Evolutionary conservation across 2,797 vertebrate species (phyloP), one percentile per base, ranked within the genome.

Genomic region (Acanthurus lineatus): DNA sequence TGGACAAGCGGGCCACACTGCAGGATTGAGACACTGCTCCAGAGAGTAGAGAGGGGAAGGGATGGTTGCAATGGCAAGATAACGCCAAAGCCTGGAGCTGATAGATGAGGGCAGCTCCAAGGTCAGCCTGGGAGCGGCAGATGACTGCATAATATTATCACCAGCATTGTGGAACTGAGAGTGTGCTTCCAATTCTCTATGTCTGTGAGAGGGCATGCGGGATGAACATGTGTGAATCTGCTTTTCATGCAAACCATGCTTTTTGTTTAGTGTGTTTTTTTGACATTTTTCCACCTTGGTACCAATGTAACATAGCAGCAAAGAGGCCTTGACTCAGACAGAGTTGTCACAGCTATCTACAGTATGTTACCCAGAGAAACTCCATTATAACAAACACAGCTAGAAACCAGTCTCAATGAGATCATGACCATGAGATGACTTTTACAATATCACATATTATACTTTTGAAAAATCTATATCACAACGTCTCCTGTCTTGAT

Each of bases 61-160:
- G 76, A 73, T 32, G 85, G 86, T 79, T 79, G 78, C 68, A 2
- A 73, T 14, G 59, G 28, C 0, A 51, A 86, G 88, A 92, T 90
- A 91, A 86, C 44, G 48, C 48, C 0, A n/a, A 64, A 68, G 65
- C 68, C 73, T 38, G 1, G n/a, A 38, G 83, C 83, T 85, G 86
- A 89, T 74, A 76, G 84, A 90, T 87, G 86, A 85, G 81, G 82
- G 74, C 63, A 68, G 88, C 83, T 83, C 74, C 85, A 88, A 91
- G 90, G 91, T 92, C 87, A 76, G 25, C 56, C 73, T 14, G 40
- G 72, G 85, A 86, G 76, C 73, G 48, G 70, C 71, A 49, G 49
- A 85, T 69, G 83, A 81, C 77, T 73, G 78, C 66, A 83, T 73
- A 69, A 49, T 76, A 84, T 80, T 82, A 86, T 58, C 70, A 77